Percentiles rank a stretch among this genome's conserved stretches.
Evolutionary conservation across 37 sponge, comb jelly and placozoan species (phyloP).

Genomic region (Beroe ovata): DNA sequence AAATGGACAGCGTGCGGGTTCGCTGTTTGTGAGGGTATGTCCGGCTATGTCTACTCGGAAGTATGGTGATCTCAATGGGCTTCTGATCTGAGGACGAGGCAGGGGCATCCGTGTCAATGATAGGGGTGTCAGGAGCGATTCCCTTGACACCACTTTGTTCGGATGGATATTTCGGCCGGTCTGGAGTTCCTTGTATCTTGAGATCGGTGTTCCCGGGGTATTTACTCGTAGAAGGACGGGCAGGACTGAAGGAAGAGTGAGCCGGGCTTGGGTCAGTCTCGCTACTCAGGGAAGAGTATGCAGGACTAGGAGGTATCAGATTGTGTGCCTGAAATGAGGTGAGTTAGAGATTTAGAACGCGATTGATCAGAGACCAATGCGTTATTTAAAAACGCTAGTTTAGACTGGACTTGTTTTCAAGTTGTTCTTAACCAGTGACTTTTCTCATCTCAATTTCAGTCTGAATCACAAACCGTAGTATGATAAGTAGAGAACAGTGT

Average conservation of each 20-base stretch:
- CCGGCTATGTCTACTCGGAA: no score
- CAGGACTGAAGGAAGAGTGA: constrained; percentile 22
- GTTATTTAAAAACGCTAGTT: no score
- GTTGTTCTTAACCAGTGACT: no score
- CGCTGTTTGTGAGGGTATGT: background rate
- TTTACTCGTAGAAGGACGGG: background rate
- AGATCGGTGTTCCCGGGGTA: background rate
- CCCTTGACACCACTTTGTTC: no score
- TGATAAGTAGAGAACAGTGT: no score
- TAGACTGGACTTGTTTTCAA: no score
- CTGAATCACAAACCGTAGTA: no score
- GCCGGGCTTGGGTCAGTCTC: constrained; percentile 16
- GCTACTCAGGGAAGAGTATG: constrained; percentile 24
- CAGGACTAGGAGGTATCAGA: constrained; percentile 10
- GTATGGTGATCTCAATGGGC: background rate
- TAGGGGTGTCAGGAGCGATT: no score
- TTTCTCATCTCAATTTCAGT: no score
- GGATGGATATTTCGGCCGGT: background rate
- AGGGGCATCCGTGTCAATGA: no score
- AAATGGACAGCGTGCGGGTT: background rate
- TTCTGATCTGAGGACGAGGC: background rate
- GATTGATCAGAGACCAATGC: no score
- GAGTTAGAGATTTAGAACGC: no score
- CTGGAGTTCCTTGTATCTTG: background rate
- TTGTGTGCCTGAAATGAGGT: background rate